phyloP scores from a whole-genome alignment of 2,888 invertebrate genomes.

The Thecocarcelia acutangulata region DNA sequence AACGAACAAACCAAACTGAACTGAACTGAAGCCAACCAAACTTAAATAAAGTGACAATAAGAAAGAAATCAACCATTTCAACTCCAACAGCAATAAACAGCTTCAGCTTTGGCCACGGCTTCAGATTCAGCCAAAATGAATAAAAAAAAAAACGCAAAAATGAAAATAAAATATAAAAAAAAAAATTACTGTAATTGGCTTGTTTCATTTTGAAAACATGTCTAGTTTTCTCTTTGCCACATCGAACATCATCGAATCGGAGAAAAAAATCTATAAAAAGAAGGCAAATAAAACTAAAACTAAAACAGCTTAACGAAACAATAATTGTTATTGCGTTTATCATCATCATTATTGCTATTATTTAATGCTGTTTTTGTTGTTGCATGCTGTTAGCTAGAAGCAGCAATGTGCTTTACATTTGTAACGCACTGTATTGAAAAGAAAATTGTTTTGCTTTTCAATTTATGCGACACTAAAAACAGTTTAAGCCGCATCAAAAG shows the following conservation, averaged over 20 bases:
- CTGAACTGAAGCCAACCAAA: slow-evolving; percentile 29
- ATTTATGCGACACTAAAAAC: slow-evolving; percentile 30
- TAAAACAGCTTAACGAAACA: slow-evolving; percentile 35
- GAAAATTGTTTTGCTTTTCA: slow-evolving; percentile 42
- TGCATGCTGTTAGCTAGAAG: slow-evolving; percentile 12
- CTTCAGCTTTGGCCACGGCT: slow-evolving; percentile 5
- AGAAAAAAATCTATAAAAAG: not conserved
- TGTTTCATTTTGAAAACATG: slow-evolving; percentile 64
- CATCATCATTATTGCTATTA: slow-evolving; percentile 28
- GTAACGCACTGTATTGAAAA: slow-evolving; percentile 50
- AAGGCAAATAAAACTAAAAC: not conserved
- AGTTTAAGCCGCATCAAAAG: not conserved
- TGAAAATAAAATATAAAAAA: too few species aligned
- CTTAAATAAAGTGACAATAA: slow-evolving; percentile 36
- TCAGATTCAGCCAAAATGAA: not conserved
- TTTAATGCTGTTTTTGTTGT: slow-evolving; percentile 53
- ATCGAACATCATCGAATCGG: slow-evolving; percentile 17
- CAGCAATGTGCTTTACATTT: slow-evolving; percentile 39
- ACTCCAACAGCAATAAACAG: slow-evolving; percentile 38
- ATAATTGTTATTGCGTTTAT: slow-evolving; percentile 63
- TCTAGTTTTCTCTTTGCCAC: slow-evolving; percentile 67
- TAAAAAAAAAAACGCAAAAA: slow-evolving; percentile 15
- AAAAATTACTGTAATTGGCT: slow-evolving; percentile 65
- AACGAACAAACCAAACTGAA: slow-evolving; percentile 28
- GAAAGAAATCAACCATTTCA: slow-evolving; percentile 39